These are phyloP conservation scores for Antechinus flavipes DNA, from an alignment of 2,113 vertebrate species.

Conservation along the genomic window DNA sequence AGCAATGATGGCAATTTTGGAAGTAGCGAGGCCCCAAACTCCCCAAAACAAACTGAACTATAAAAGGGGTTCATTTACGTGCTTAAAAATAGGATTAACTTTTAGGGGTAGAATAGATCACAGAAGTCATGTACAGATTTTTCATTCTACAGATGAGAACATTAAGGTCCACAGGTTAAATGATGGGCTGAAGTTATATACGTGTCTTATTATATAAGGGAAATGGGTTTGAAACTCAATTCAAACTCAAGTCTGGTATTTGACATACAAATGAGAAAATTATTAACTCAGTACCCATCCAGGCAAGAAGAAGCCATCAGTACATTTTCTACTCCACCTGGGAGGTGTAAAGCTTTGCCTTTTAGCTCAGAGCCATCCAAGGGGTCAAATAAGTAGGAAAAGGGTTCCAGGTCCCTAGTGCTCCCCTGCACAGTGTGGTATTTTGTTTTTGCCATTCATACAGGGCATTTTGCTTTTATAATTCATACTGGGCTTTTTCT, in stretches of 20 bases:
- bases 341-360: not conserved
- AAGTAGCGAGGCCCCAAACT: not conserved
- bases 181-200: not conserved
- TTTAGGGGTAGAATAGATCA: not conserved
- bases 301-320: not conserved
- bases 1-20: slow-evolving; percentile 34
- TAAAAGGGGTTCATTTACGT: slow-evolving; percentile 7
- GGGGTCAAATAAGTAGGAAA: not conserved
- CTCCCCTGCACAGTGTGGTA: slow-evolving; percentile 53
- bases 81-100: not conserved
- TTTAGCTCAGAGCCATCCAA: not conserved
- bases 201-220: slow-evolving; percentile 1
- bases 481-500: not conserved
- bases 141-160: not conserved
- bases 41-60: not conserved
- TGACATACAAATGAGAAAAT: not conserved
- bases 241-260: slow-evolving; percentile 26
- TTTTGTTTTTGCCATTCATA: slow-evolving; percentile 46
- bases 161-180: not conserved
- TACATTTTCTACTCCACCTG: not conserved
- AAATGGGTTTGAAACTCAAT: slow-evolving; percentile 33
- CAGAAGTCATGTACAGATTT: not conserved
- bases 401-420: not conserved
- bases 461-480: slow-evolving; percentile 45
- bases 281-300: not conserved